These are phyloP conservation scores for Blennius ocellaris DNA, from an alignment of 2,113 vertebrate species.

Conservation along the genomic window DNA sequence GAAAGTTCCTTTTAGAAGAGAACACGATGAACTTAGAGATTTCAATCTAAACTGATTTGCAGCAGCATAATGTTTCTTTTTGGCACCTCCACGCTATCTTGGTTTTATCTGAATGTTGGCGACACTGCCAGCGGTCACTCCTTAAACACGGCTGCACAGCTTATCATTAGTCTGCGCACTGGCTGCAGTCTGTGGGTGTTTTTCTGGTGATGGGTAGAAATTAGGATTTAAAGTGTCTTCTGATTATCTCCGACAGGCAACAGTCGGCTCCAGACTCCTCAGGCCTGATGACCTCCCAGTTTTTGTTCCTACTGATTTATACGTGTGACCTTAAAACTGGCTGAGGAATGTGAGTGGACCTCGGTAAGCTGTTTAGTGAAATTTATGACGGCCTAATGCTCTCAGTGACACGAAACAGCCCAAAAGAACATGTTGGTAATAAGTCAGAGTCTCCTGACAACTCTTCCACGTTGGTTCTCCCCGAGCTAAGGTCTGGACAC, in stretches of 20 bases:
- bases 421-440: constrained; percentile 24
- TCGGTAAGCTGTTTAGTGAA: constrained; percentile 33
- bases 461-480: constrained; percentile 27
- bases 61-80: background rate
- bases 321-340: constrained; percentile 13
- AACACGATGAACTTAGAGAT: too few species aligned
- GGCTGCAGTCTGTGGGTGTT: background rate
- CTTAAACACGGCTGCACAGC: background rate
- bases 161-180: background rate
- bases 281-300: background rate
- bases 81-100: background rate
- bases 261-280: background rate
- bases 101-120: background rate
- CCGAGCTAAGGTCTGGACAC: background rate
- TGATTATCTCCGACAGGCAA: background rate
- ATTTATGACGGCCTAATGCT: constrained; percentile 45
- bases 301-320: constrained; percentile 47
- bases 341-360: constrained; percentile 46
- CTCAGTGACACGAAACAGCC: constrained; percentile 31
- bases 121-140: background rate
- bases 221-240: background rate
- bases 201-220: background rate
- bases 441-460: constrained; percentile 16
- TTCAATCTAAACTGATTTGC: too few species aligned
- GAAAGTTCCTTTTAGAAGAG: too few species aligned